These are phyloP conservation scores for Lasioglossum malachurum DNA, from an alignment of 2,888 invertebrate genomes.

Conservation along the genomic window DNA sequence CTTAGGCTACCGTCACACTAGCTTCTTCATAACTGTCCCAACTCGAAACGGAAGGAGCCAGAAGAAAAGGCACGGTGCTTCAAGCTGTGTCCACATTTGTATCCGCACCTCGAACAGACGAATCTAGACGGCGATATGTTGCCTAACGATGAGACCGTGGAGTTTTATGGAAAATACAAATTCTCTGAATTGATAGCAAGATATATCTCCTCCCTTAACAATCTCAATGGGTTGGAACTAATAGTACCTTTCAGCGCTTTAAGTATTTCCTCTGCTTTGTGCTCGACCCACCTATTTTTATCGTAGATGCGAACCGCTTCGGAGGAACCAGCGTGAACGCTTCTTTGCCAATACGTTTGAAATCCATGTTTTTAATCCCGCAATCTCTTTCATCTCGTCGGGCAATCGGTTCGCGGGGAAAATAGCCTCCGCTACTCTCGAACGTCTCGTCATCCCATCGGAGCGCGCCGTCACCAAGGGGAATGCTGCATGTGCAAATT, in stretches of 20 bases:
- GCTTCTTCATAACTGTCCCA: neutral
- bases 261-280: too few relatives aligned
- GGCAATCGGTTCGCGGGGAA: neutral
- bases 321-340: neutral
- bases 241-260: too few relatives aligned
- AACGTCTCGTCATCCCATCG: neutral
- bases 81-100: neutral
- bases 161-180: too few relatives aligned
- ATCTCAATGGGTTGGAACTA: too few relatives aligned
- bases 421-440: neutral
- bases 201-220: too few relatives aligned
- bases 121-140: neutral
- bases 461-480: neutral
- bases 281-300: neutral
- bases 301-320: neutral
- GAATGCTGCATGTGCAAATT: neutral
- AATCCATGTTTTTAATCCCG: slow-evolving; percentile 1
- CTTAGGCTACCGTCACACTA: neutral
- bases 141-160: neutral
- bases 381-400: neutral
- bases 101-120: neutral
- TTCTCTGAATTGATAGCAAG: too few relatives aligned
- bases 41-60: neutral
- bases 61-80: neutral
- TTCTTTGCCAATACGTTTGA: neutral